phyloP scores from a whole-genome alignment of 2,113 vertebrate species.

The Mobula hypostoma region DNA sequence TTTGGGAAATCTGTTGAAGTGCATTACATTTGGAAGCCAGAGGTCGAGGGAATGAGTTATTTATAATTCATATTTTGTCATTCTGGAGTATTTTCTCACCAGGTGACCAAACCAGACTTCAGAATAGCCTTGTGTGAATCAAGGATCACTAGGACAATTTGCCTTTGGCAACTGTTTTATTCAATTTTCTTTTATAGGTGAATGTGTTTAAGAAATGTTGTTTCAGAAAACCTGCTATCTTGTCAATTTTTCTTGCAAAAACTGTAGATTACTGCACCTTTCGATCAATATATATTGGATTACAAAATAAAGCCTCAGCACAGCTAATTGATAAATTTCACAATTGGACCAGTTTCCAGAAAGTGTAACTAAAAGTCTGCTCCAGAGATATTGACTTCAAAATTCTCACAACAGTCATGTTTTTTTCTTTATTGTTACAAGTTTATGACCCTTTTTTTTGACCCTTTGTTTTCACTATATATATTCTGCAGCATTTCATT shows the following conservation, averaged over 20 bases:
- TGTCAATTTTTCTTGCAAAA: neutral
- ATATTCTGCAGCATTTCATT: neutral
- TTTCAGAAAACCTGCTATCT: neutral
- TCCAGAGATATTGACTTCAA: neutral
- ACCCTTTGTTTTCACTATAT: no score
- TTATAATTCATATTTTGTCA: no score
- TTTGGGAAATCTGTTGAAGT: no score
- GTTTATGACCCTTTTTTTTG: neutral
- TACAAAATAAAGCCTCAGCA: neutral
- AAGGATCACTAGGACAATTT: no score
- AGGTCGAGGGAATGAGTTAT: no score
- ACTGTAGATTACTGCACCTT: neutral
- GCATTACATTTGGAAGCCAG: no score
- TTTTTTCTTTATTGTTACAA: neutral
- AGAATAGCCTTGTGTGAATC: neutral
- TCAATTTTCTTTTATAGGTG: neutral
- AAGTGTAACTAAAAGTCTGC: neutral
- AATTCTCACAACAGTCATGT: neutral
- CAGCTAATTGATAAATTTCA: neutral
- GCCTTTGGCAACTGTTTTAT: neutral
- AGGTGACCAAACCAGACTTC: no score
- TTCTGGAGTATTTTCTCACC: no score
- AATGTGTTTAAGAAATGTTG: neutral
- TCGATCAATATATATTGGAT: neutral
- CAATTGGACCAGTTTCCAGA: neutral